Base-by-base conservation (phyloP, 2,797 vertebrate genomes). In the Microchirus variegatus region DNA sequence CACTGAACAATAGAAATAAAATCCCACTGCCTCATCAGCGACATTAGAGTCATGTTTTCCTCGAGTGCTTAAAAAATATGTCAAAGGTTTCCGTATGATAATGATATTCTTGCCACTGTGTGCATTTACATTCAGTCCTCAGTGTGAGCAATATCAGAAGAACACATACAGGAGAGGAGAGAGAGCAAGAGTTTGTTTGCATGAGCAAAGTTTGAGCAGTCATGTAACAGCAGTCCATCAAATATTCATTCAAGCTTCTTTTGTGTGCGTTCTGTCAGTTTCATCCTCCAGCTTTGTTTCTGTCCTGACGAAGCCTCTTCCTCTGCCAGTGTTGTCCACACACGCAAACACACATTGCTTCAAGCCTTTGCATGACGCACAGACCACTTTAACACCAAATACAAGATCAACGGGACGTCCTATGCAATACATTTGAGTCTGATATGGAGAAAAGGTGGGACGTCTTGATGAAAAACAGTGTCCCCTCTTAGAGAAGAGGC, bases 1-100 rank as follows among this genome's bases (percentile, higher is more conserved):
- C 81, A 86, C 58, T 75, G 71, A 89, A 88, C 82, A 77, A 49
- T 72, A 83, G 61, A 80, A 80, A 80, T 62, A 76, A 47, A 80
- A 88, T 54, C 80, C 65, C 67, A 87, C 31, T 31, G 31, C 5
- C 6, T 31, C 31, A 8, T 6, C 45, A 52, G 57, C 19, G 48
- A 69, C 31, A 15, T 57, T 37, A 11, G 16, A 35, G 41, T 66
- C 63, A n/a, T 47, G 31, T 57, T 69, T 59, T 68, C 43, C 31
- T 31, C 11, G 22, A 63, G 35, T 47, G 51, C 38, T 63, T 49
- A 16, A 50, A 44, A 63, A 40, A 40, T 43, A 51, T 15, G 3
- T 31, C 35, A 9, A n/a, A 35, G 26, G 48, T 50, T 50, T 45
- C 18, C 45, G 5, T 4, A 15, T 22, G 40, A 66, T 48, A 10